These are phyloP conservation scores for Phymastichus coffea DNA, from an alignment of 1,140 invertebrate species.

Conservation along the genomic window DNA sequence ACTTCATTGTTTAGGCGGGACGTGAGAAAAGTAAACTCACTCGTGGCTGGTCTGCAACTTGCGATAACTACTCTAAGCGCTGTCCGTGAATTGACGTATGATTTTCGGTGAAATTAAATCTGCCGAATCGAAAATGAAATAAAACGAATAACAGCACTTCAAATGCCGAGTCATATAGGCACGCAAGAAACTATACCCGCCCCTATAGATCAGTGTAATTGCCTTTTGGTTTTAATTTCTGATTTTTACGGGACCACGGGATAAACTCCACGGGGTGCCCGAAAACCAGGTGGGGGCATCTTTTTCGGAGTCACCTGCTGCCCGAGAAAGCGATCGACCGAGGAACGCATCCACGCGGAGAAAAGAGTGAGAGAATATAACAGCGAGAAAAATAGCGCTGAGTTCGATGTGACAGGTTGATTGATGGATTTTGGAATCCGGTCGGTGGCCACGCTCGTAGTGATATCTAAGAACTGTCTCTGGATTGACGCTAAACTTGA, in stretches of 20 bases:
- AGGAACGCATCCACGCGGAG: no score
- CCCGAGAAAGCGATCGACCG: no score
- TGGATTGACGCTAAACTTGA: no score
- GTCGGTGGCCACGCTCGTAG: not conserved
- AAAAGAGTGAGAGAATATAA: no score
- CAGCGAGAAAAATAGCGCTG: constrained; percentile 14
- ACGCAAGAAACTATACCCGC: not conserved
- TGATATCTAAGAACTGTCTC: no score
- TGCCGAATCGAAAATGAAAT: constrained; percentile 4
- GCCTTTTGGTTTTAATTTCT: constrained; percentile 22
- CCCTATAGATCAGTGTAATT: constrained; percentile 20
- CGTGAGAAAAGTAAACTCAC: no score
- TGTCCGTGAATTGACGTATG: no score
- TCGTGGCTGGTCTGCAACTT: no score
- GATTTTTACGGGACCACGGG: constrained; percentile 15
- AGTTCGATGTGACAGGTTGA: constrained; percentile 5
- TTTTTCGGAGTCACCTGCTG: constrained; percentile 8
- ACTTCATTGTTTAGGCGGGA: constrained; percentile 50
- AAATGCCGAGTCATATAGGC: constrained; percentile 16
- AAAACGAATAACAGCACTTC: not conserved
- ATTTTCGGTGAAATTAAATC: no score
- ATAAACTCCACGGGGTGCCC: constrained; percentile 21
- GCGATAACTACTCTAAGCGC: no score
- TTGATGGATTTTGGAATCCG: constrained; percentile 8
- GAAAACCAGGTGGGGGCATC: not conserved